A percentile compares a stretch with the other conserved stretches of the same genome.
Conservation (phyloP, 2,797 vertebrate species). For the Anabas testudineus region DNA sequence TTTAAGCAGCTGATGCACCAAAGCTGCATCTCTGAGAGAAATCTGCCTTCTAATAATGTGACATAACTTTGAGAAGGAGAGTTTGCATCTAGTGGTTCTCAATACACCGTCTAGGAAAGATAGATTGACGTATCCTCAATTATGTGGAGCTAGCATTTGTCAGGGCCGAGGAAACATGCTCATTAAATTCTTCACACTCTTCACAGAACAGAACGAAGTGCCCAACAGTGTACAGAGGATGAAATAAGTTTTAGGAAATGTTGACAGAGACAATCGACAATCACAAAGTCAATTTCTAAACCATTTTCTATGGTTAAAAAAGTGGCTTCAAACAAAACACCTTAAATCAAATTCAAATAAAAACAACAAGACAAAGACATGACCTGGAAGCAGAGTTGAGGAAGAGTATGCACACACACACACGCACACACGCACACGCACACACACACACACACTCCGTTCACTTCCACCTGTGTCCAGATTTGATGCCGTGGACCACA, state of each 20-base stretch:
- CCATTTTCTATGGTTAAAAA: constrained; percentile 9
- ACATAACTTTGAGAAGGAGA: not conserved
- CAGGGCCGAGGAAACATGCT: no score
- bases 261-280: constrained; percentile 19
- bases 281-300: constrained; percentile 38
- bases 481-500: no score
- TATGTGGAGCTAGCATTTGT: no score
- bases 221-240: not conserved
- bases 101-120: no score
- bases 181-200: no score
- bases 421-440: no score
- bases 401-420: not conserved
- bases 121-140: no score
- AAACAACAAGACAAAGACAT: constrained; percentile 18
- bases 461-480: no score
- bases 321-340: constrained; percentile 23
- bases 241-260: constrained; percentile 6
- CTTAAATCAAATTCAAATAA: constrained; percentile 15
- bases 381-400: constrained; percentile 19
- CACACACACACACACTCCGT: no score
- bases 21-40: not conserved
- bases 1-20: not conserved
- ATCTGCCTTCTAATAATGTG: not conserved
- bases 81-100: no score
- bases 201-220: not conserved